phyloP scores from a whole-genome alignment of 1,140 invertebrate species.

The Anastrepha ludens region DNA sequence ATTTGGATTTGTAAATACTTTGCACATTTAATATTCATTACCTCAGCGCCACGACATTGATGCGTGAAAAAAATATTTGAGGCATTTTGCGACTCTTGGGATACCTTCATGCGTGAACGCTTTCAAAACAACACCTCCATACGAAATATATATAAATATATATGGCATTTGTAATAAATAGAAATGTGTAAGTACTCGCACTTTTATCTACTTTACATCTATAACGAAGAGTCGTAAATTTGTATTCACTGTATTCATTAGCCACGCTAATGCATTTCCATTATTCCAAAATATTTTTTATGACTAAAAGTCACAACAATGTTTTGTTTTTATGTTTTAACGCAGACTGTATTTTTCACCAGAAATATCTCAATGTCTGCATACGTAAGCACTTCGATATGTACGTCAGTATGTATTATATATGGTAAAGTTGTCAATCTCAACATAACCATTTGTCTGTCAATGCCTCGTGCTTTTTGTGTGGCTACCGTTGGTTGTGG shows the following conservation, averaged over 20 bases:
- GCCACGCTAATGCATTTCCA: constrained; percentile 29
- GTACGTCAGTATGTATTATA: neutral
- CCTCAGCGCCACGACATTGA: no score
- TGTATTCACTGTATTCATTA: constrained; percentile 40
- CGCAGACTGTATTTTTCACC: neutral
- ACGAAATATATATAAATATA: no score
- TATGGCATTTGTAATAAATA: no score
- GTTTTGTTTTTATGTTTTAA: constrained; percentile 39
- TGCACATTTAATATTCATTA: no score
- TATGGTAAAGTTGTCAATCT: neutral
- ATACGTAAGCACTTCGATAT: neutral
- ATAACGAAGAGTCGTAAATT: constrained; percentile 1
- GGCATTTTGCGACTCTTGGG: no score
- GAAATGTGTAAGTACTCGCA: no score
- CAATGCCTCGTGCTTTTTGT: neutral
- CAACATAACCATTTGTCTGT: neutral
- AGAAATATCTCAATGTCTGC: neutral
- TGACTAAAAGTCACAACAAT: constrained; percentile 22
- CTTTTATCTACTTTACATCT: no score
- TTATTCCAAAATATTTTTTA: constrained; percentile 34
- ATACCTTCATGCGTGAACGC: no score
- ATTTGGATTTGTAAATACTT: no score
- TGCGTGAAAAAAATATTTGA: no score
- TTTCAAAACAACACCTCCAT: no score
- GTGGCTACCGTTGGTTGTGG: neutral